Base-by-base conservation (phyloP, 2,113 vertebrate genomes). In the Marmota monax region DNA sequence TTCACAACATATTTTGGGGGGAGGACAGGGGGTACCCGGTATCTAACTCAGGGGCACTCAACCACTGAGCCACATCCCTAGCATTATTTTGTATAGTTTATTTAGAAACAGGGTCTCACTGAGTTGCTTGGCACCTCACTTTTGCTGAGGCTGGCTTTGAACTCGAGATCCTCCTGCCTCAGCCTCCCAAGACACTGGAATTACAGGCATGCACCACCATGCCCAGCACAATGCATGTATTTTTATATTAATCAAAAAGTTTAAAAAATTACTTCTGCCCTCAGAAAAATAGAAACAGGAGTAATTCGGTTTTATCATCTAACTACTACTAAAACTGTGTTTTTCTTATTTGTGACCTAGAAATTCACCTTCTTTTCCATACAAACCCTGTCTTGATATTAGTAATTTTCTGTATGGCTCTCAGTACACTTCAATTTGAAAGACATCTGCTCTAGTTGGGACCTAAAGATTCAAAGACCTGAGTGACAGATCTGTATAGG, bases 241-340 rank as follows among this genome's bases (percentile, higher is more conserved):
- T 72, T 96, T 92, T n/a, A 95, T 58, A 56, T n/a, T 85, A 78
- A 88, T 32, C 37, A 73, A 67, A 87, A 65, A 42, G 6, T 63
- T 42, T 79, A 39, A 48, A 95, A 96, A 85, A 85, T 37, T 73
- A 84, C 22, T 63, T 96, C 82, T 84, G 23, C 32, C 22, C 22
- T 45, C 5, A 48, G 32, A 77, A 97, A 97, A 96, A 70, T 25
- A 95, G n/a, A 92, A 92, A 39, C 8, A 83, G 14, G 27, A 76
- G 0, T 48, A 97, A 90, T 76, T 88, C 29, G 82, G 11, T 85
- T 90, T 85, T 69, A 65, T 34, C 17, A 65, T 37, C 23, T n/a
- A 8, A 51, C 51, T 90, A 67, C 39, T 32, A 89, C 34, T 74
- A 8, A 92, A 95, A 34, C 11, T 61, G 4, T 78, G 73, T 85